phyloP scores from a whole-genome alignment of 2,113 vertebrate species.

The Tamias sibiricus region DNA sequence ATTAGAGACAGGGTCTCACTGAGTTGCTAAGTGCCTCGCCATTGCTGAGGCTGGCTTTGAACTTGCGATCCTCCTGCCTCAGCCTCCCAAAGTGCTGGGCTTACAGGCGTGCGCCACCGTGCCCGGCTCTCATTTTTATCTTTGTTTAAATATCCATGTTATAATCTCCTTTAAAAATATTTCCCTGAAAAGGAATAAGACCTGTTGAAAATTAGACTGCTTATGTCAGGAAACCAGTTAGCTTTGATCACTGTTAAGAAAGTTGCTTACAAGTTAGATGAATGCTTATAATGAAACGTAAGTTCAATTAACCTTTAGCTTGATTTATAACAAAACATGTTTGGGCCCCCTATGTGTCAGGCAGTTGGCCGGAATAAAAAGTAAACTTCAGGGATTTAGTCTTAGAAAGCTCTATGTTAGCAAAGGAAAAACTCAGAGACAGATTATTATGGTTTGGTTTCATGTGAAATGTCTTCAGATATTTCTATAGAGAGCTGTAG shows the following conservation, averaged over 20 bases:
- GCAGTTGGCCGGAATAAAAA: not conserved
- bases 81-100: too few relatives aligned
- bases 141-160: slow-evolving; percentile 71
- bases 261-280: slow-evolving; percentile 46
- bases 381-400: not conserved
- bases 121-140: too few relatives aligned
- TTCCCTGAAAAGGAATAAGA: not conserved
- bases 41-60: too few relatives aligned
- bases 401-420: not conserved
- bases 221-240: not conserved
- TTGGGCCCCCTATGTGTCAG: not conserved
- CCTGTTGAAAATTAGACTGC: not conserved
- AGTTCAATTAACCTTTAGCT: not conserved
- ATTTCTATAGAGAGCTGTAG: not conserved
- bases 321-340: not conserved
- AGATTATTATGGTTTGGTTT: not conserved
- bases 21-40: too few relatives aligned
- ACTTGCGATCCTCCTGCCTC: too few relatives aligned
- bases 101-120: too few relatives aligned
- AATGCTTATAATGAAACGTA: slow-evolving; percentile 19
- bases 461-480: not conserved
- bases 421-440: not conserved
- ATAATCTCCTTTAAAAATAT: slow-evolving; percentile 26
- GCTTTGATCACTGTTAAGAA: not conserved
- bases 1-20: too few relatives aligned